Evolutionary conservation across 1,140 invertebrate genomes (phyloP).

Genomic region (Pinna nobilis): DNA sequence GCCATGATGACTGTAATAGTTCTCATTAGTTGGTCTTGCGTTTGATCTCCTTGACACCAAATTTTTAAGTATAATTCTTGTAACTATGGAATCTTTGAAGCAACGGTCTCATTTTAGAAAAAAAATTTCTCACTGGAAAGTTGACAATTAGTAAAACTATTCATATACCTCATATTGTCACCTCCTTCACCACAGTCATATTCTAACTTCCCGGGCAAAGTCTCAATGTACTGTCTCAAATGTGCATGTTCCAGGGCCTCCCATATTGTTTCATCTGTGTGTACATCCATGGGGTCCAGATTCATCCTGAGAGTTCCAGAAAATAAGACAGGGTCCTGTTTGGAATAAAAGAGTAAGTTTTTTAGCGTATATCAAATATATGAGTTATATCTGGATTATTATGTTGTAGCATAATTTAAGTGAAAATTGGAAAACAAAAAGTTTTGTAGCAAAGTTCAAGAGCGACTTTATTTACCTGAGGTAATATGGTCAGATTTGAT

Average conservation of each 20-base stretch:
- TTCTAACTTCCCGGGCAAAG: constrained; percentile 46
- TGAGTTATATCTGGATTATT: constrained; percentile 45
- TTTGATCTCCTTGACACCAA: too few relatives aligned
- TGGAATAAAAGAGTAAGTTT: constrained; percentile 15
- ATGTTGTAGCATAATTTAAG: too few relatives aligned
- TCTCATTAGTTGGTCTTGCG: too few relatives aligned
- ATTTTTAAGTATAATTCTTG: too few relatives aligned
- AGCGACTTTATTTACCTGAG: constrained; percentile 79
- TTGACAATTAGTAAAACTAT: too few relatives aligned
- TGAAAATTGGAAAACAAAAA: constrained; percentile 10
- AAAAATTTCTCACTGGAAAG: too few relatives aligned
- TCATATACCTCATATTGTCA: constrained; percentile 71
- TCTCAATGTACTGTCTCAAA: constrained; percentile 63
- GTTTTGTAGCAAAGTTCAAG: too few relatives aligned
- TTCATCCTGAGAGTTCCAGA: constrained; percentile 76
- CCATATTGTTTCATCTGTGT: constrained; percentile 76
- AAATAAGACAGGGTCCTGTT: constrained; percentile 75
- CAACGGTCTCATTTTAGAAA: too few relatives aligned
- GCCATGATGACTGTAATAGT: too few relatives aligned
- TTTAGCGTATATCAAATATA: constrained; percentile 64
- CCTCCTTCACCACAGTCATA: constrained; percentile 67
- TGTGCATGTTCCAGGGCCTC: constrained; percentile 55
- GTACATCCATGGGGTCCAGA: constrained; percentile 79
- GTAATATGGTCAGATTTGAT: constrained; percentile 88
- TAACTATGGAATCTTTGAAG: too few relatives aligned